Evolutionary conservation across 2,113 vertebrate species (phyloP).

Genomic region (Rafetus swinhoei): DNA sequence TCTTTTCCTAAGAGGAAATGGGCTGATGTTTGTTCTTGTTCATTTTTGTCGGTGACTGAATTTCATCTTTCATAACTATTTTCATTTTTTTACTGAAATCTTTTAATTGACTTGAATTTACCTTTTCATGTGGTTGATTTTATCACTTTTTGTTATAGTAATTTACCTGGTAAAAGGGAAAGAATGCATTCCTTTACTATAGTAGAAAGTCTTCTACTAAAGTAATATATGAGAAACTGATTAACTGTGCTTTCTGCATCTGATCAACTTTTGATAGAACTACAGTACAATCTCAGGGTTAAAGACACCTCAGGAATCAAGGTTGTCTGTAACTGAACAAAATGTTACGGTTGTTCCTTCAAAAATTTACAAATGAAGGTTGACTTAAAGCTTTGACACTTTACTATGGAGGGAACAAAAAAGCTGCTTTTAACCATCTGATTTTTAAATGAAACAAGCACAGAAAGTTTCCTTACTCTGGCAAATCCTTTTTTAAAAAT

Average conservation of each 20-base stretch:
- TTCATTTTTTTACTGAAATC: not conserved
- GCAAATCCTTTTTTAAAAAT: too few relatives aligned
- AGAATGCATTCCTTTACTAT: not conserved
- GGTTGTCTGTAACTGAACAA: too few relatives aligned
- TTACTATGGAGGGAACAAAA: too few relatives aligned
- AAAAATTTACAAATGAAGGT: too few relatives aligned
- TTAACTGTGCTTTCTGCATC: not conserved
- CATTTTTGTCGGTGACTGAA: not conserved
- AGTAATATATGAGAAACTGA: not conserved
- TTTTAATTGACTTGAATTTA: not conserved
- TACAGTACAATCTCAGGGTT: not conserved
- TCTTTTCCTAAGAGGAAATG: not conserved
- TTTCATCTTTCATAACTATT: not conserved
- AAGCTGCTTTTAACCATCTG: too few relatives aligned
- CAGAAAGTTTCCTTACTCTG: too few relatives aligned
- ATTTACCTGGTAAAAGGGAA: not conserved
- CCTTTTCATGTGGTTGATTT: not conserved
- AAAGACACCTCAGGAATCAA: too few relatives aligned
- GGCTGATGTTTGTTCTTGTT: not conserved
- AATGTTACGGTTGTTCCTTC: too few relatives aligned
- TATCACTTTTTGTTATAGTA: not conserved
- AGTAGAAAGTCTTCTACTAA: not conserved
- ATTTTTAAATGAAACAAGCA: too few relatives aligned
- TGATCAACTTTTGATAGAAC: not conserved
- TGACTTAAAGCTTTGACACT: too few relatives aligned